Base-by-base conservation (phyloP, 2,113 vertebrate species). In the Gobio gobio region DNA sequence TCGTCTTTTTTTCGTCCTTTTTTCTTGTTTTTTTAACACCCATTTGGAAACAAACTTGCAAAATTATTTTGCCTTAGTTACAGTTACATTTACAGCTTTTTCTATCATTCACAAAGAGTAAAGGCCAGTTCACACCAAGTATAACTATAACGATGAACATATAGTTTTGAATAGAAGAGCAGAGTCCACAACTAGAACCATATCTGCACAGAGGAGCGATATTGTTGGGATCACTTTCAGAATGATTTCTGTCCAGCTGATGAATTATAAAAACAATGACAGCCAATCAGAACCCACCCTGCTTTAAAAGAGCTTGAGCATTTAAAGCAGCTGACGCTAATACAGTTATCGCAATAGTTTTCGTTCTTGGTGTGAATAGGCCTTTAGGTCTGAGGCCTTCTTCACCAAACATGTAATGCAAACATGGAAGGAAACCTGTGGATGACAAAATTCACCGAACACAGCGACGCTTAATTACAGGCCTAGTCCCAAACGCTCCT, bases 1-100 rank as follows among this genome's bases (percentile, higher is more conserved):
- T 56, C 47, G 7, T 56, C 18, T 56, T 88, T 70, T 8, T 89
- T 90, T 91, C 85, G 40, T 89, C 87, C 9, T 49, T 91, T 89
- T 84, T 87, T 86, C 86, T 77, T 58, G 78, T 83, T 87, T 59
- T 85, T 88, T 66, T 54, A 51, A 86, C 85, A 88, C 78, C 24
- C 54, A 86, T 85, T 88, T 83, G 66, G 74, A 83, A 82, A 87
- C 64, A 83, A 83, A 56, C 59, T 61, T 16, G 22, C 5, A 5
- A 70, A 33, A 45, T 81, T 29, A 86, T 54, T 86, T 70, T 24
- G 63, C 80, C 68, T 83, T 80, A 33, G 24, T 86, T 29, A 83
- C 80, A 80, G 73, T 58, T 36, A 86, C 79, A 85, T 81, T 79
- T 75, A 72, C 80, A 79, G 64, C 40, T 5, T 74, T 68, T 74